Evolutionary conservation across 2,113 vertebrate genomes (phyloP), one percentile per base, ranked within the genome.

Genomic region (Poecile atricapillus): DNA sequence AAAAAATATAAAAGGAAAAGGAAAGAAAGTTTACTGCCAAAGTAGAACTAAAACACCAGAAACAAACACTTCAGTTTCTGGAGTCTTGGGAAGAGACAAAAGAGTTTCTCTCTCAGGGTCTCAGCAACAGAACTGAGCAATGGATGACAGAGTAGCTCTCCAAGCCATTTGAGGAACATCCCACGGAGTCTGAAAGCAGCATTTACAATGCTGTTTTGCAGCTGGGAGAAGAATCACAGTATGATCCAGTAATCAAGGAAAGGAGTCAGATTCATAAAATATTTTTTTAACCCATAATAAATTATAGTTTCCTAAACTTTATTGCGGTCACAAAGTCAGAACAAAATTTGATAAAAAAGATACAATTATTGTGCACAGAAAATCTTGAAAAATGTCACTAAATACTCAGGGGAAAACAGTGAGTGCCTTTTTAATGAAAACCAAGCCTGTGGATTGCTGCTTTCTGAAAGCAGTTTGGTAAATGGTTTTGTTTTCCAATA

Each of bases 211-310:
- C 28, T 83, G 43, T 49, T 90, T 94, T 82, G 81, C 67, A 95
- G 11, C 23, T 64, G 46, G 37, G 31, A 91, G 90, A 91, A 89
- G 53, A 93, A 91, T 83, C 81, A 83, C 81, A 91, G 75, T 65
- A 74, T 39, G 50, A 73, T 44, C 70, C 63, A 87, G 78, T 74
- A 94, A 95, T 73, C 75, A 96, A 88, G 89, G 71, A 94, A 97
- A 89, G 49, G 27, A 87, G 43, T 71, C 84, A 59, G 67, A 90
- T 89, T 90, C 62, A 87, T 0, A 49, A 44, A 76, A 80, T 89
- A 80, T 85, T 91, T 93, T 96, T 95, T 94, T 78, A 94, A 76
- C 63, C 59, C 55, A 70, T 76, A 90, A 91, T 88, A 94, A 94
- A 95, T 77, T 86, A 88, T 18, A 77, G 59, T 94, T 95, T 93